Percentiles rank a stretch among this genome's conserved stretches.
These are phyloP conservation scores for Cydia splendana DNA, from an alignment of 1,140 invertebrate genomes.

Conservation along the genomic window DNA sequence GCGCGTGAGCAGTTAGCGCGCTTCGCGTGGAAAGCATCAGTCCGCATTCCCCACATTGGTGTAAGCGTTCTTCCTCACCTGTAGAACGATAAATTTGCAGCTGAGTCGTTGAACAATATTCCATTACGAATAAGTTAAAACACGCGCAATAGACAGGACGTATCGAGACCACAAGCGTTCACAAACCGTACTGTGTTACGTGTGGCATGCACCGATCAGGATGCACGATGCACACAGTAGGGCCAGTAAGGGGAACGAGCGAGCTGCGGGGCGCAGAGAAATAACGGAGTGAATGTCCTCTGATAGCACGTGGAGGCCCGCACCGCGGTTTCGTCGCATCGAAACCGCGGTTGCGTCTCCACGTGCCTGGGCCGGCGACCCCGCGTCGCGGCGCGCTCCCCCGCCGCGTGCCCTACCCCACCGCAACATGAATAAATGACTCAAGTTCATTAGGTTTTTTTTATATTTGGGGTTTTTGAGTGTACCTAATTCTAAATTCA, in stretches of 20 bases:
- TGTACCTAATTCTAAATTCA: background rate
- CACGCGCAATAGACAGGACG: conserved; percentile 32
- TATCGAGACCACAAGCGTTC: conserved; percentile 56
- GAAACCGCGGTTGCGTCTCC: conserved; percentile 74
- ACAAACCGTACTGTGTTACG: conserved; percentile 64
- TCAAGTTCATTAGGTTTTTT: conserved; percentile 7
- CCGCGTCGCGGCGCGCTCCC: conserved; percentile 53
- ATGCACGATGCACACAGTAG: conserved; percentile 70
- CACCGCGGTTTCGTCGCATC: conserved; percentile 67
- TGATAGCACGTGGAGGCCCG: conserved; percentile 72
- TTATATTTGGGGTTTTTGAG: conserved; percentile 11
- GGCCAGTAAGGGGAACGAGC: conserved; percentile 56
- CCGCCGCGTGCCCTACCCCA: conserved; percentile 49
- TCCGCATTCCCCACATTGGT: conserved; percentile 81
- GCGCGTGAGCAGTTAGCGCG: conserved; percentile 81
- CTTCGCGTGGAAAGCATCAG: conserved; percentile 82
- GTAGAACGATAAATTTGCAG: conserved; percentile 49
- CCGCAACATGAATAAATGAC: conserved; percentile 36
- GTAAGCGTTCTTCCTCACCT: conserved; percentile 68
- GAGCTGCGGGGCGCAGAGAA: conserved; percentile 46
- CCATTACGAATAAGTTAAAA: conserved; percentile 35
- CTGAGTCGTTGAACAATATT: conserved; percentile 39
- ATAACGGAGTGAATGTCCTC: conserved; percentile 74
- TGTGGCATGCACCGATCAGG: conserved; percentile 68
- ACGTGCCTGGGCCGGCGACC: conserved; percentile 74